Percentiles rank a stretch among this genome's conserved stretches.
Conservation (phyloP, 1,140 invertebrate genomes). For the Cherax quadricarinatus region DNA sequence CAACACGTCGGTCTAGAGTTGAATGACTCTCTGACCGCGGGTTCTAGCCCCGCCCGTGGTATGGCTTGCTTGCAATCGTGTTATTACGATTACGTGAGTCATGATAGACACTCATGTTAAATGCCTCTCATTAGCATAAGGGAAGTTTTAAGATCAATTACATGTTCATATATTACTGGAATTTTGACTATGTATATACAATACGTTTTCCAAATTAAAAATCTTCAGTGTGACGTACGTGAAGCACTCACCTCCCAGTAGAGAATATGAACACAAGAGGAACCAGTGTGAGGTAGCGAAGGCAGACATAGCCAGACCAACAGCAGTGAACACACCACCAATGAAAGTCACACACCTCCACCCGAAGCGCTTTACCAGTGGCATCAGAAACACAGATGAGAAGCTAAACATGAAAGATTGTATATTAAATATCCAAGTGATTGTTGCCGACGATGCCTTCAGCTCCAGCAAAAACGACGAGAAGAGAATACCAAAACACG, state of each 20-base stretch:
- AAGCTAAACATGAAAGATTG: neutral
- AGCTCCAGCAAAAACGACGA: neutral
- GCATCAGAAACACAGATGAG: neutral
- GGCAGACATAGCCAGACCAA: neutral
- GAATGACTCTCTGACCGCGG: no score
- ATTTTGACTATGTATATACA: no score
- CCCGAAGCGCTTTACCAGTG: neutral
- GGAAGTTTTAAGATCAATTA: no score
- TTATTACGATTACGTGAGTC: no score
- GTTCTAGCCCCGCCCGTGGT: no score
- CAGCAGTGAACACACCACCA: neutral
- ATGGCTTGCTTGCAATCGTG: no score
- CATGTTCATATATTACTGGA: no score
- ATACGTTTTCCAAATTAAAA: no score
- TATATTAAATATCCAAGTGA: neutral
- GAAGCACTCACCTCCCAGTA: neutral
- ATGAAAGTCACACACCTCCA: neutral
- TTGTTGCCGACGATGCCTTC: neutral
- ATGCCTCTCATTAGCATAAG: no score
- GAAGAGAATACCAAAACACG: conserved; percentile 1
- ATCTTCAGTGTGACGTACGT: no score
- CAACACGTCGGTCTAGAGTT: no score
- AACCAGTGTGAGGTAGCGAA: neutral
- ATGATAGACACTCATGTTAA: no score
- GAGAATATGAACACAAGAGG: neutral